Evolutionary conservation across 2,113 vertebrate species (phyloP).

Genomic region (Brachirus orientalis): DNA sequence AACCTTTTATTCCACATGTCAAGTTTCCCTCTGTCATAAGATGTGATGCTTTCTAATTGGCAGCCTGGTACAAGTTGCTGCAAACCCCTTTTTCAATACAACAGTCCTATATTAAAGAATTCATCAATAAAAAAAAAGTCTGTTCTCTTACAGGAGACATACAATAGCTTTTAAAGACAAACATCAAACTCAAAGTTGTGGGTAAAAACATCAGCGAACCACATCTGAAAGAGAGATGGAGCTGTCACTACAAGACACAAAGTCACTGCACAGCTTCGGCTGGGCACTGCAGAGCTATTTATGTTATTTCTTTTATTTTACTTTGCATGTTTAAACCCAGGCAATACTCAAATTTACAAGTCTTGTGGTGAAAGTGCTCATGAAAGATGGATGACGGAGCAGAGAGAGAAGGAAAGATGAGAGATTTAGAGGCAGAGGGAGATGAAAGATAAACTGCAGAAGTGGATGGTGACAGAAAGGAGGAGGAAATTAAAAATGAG

Average conservation of each 20-base stretch:
- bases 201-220: constrained; percentile 12
- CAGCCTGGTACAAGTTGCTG: not conserved
- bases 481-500: constrained; percentile 45
- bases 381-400: constrained; percentile 34
- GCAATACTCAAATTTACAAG: constrained; percentile 2
- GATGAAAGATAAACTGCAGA: constrained; percentile 45
- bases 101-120: not conserved
- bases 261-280: not conserved
- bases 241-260: constrained; percentile 4
- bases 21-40: constrained; percentile 20
- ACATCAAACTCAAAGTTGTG: constrained; percentile 26
- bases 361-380: constrained; percentile 4
- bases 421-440: constrained; percentile 17
- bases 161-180: constrained; percentile 5
- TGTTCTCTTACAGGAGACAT: constrained; percentile 6
- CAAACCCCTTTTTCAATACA: not conserved
- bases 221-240: not conserved
- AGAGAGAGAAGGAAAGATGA: constrained; percentile 40
- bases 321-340: not conserved
- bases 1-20: constrained; percentile 39
- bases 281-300: not conserved
- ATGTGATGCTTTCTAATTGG: constrained; percentile 24
- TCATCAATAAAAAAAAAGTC: constrained; percentile 6
- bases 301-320: constrained; percentile 10
- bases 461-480: constrained; percentile 33